Evolutionary conservation across 2,888 invertebrate genomes (phyloP).

Genomic region (Norana najaformis): DNA sequence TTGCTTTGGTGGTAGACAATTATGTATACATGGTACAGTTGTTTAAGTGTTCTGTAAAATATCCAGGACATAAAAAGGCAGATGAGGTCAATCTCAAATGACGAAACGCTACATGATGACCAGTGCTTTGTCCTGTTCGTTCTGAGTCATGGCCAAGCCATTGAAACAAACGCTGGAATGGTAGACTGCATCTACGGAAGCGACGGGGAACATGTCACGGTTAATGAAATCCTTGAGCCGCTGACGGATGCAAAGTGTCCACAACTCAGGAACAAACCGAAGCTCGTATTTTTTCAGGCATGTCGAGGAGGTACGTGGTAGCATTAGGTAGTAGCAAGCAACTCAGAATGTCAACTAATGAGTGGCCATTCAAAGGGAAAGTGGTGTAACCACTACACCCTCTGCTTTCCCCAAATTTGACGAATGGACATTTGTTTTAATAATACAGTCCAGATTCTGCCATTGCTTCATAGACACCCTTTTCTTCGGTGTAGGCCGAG

Average conservation of each 20-base stretch:
- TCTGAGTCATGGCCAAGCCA: conserved; percentile 26
- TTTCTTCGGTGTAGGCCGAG: background rate
- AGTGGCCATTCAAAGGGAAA: too few species aligned
- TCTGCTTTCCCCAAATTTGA: too few species aligned
- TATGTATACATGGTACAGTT: background rate
- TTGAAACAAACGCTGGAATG: background rate
- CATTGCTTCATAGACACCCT: background rate
- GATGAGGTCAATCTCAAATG: background rate
- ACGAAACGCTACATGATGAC: background rate
- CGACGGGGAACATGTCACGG: background rate
- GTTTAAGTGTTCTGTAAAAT: background rate
- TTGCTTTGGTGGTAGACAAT: too few species aligned
- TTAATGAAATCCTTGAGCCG: conserved; percentile 1
- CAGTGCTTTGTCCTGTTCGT: conserved; percentile 30
- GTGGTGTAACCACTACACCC: too few species aligned
- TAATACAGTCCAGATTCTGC: too few species aligned
- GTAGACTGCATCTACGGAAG: conserved; percentile 24
- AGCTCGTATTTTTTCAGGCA: conserved; percentile 31
- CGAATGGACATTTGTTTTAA: background rate
- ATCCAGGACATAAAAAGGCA: background rate
- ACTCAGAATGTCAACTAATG: background rate
- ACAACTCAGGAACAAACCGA: background rate
- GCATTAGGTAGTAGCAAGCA: background rate
- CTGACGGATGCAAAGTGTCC: conserved; percentile 29
- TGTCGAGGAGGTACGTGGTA: conserved; percentile 28